Evolutionary conservation across 2,888 invertebrate species (phyloP).

Genomic region (Caenorhabditis imperialis): DNA sequence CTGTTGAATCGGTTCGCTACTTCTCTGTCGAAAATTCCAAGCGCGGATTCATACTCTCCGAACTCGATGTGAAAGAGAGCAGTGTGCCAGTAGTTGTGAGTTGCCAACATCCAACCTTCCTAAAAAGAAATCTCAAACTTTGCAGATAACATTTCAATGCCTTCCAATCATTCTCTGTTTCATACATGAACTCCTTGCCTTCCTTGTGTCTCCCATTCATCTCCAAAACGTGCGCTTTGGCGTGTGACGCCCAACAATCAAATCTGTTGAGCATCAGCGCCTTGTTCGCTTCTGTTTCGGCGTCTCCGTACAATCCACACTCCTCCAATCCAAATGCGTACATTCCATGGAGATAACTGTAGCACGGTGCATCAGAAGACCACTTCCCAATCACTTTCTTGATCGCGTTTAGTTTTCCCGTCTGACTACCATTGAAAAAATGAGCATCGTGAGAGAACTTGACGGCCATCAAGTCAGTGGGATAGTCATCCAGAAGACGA

Average conservation of each 20-base stretch:
- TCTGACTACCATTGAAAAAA: conserved; percentile 80
- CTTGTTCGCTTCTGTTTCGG: conserved; percentile 79
- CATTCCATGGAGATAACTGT: conserved; percentile 81
- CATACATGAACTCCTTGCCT: conserved; percentile 79
- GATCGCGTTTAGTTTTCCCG: conserved; percentile 80
- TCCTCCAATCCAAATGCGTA: conserved; percentile 81
- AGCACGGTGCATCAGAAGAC: conserved; percentile 79
- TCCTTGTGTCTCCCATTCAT: conserved; percentile 79
- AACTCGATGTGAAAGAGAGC: conserved; percentile 81
- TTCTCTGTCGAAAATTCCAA: conserved; percentile 79
- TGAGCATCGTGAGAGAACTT: conserved; percentile 77
- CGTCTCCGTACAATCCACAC: conserved; percentile 79
- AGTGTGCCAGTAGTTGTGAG: conserved; percentile 82
- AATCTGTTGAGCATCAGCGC: conserved; percentile 79
- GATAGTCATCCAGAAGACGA: conserved; percentile 79
- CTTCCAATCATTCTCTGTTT: conserved; percentile 80
- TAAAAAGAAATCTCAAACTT: no score
- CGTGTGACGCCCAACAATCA: conserved; percentile 81
- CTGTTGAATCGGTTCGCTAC: conserved; percentile 57
- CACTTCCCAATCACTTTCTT: conserved; percentile 80
- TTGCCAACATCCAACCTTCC: conserved; percentile 79
- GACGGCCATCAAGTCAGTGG: conserved; percentile 80
- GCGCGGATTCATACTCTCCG: conserved; percentile 79
- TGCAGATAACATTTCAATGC: no score
- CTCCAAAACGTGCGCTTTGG: conserved; percentile 80